Evolutionary conservation across 2,888 invertebrate species (phyloP).

Genomic region (Cistogaster globosa): DNA sequence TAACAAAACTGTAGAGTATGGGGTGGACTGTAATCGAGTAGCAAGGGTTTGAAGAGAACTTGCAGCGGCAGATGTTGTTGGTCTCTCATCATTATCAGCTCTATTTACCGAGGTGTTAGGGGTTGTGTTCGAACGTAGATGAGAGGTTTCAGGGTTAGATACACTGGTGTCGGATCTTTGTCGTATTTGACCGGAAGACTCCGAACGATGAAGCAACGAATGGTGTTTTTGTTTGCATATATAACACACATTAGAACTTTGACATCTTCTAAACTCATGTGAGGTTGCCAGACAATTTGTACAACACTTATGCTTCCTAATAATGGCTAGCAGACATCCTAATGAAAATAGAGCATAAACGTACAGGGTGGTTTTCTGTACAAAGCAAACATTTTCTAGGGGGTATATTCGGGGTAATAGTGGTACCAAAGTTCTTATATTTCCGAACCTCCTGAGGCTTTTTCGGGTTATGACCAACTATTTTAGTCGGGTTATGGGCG

Average conservation of each 20-base stretch:
- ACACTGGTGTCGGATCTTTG: neutral
- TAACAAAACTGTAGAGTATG: too few species aligned
- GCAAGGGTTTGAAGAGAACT: too few species aligned
- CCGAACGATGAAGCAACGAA: neutral
- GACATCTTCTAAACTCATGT: neutral
- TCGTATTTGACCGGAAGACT: neutral
- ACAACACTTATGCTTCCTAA: neutral
- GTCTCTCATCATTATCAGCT: too few species aligned
- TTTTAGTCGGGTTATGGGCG: neutral
- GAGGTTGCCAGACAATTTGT: neutral
- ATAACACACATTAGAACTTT: neutral
- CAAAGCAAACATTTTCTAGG: too few species aligned
- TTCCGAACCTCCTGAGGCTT: neutral
- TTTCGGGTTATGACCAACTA: neutral
- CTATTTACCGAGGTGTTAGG: too few species aligned
- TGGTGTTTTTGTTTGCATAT: neutral
- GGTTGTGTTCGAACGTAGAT: neutral
- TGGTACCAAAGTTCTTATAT: slow-evolving; percentile 1
- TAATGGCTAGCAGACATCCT: neutral
- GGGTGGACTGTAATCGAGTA: too few species aligned
- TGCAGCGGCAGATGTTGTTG: too few species aligned
- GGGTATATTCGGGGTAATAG: neutral
- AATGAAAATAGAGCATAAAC: too few species aligned
- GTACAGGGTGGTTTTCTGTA: too few species aligned
- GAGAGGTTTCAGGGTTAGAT: neutral